Evolutionary conservation across 1,140 invertebrate genomes (phyloP), one percentile per base, ranked within the genome.

Genomic region (Teleogryllus occipitalis): DNA sequence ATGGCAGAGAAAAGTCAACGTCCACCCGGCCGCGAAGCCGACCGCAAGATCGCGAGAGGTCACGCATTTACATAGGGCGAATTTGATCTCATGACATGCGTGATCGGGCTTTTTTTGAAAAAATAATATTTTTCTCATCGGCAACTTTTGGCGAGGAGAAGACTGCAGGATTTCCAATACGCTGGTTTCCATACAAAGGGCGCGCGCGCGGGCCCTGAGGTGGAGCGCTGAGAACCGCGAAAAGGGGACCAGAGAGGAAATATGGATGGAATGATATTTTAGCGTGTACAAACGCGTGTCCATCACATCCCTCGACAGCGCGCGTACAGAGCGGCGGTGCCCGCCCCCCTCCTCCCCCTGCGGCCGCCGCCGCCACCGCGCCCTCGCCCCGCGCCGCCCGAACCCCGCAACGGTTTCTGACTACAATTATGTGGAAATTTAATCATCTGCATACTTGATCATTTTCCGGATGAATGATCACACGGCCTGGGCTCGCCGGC

Each of bases 391-490:
- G 18, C 27, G 54, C n/a, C 27, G n/a, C 47, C 78, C 48, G 46
- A 79, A 54, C 49, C 72, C 21, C 27, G 74, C 18, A 79, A 72
- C 49, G 78, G 22, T 47, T 77, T 76, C 75, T 74, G 46, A 80
- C 48, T 79, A 82, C 75, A 81, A 80, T 80, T 79, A 81, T 80
- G 79, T 76, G 75, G 79, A 81, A 80, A 81, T 81, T 80, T 80
- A 81, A 81, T 80, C 78, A 81, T 80, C 79, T 79, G 80, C 80
- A 80, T 81, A 81, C 81, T 82, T 82, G 80, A 82, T 82, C 81
- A 80, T 81, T 80, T 81, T 80, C 80, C 80, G 79, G 78, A 76
- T 79, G 78, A 80, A 75, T 79, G 80, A 81, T 80, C 79, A 82
- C 79, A 82, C 78, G 79, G 78, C 54, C 74, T 80, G 76, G 78